These are phyloP conservation scores for Mactromeris polynyma DNA, from an alignment of 2,888 invertebrate genomes.

Conservation along the genomic window DNA sequence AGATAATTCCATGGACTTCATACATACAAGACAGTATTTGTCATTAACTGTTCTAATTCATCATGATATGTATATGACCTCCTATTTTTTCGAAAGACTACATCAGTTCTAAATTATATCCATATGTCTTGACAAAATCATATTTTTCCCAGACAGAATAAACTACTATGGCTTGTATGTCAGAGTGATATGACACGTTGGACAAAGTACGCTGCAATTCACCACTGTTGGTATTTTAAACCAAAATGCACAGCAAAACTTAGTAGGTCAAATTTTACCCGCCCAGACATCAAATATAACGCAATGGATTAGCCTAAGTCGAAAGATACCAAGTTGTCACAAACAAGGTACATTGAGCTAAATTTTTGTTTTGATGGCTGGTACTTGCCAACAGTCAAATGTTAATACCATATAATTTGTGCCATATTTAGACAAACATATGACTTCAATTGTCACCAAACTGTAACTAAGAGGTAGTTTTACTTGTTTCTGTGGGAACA, in stretches of 20 bases:
- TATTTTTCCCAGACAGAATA: too few relatives aligned
- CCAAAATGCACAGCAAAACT: neutral
- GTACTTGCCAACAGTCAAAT: constrained; percentile 1
- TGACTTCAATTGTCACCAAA: neutral
- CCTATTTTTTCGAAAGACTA: too few relatives aligned
- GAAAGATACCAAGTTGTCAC: neutral
- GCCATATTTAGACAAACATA: constrained; percentile 1
- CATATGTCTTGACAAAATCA: too few relatives aligned
- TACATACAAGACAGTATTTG: too few relatives aligned
- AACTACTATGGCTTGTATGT: too few relatives aligned
- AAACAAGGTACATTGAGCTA: neutral
- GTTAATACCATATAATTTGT: constrained; percentile 6
- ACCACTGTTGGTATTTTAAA: neutral
- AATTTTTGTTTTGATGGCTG: neutral
- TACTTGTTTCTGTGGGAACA: neutral
- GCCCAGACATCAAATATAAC: neutral
- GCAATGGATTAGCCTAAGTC: neutral
- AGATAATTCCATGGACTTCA: too few relatives aligned
- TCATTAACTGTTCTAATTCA: too few relatives aligned
- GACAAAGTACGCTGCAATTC: neutral
- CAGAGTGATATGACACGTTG: neutral
- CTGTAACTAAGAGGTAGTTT: neutral
- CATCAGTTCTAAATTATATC: too few relatives aligned
- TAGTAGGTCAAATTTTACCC: neutral
- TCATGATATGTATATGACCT: too few relatives aligned